A percentile compares a stretch with the other conserved stretches of the same genome.
These are phyloP conservation scores for Coilia nasus DNA, from an alignment of 2,797 vertebrate species.

Conservation along the genomic window DNA sequence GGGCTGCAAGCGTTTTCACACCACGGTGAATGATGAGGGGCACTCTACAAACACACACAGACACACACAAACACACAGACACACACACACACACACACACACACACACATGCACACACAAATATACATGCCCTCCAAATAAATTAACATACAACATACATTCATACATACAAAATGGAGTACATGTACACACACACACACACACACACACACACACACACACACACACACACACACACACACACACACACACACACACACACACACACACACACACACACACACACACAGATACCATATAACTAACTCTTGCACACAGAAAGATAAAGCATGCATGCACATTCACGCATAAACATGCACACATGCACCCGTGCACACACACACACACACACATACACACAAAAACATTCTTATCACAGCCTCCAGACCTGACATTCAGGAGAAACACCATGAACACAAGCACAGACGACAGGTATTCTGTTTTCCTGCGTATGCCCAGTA, in stretches of 20 bases:
- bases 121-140: neutral
- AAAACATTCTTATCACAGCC: neutral
- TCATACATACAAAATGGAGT: neutral
- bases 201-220: neutral
- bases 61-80: neutral
- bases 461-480: slow-evolving; percentile 37
- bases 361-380: no score
- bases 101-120: neutral
- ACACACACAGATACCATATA: slow-evolving; percentile 42
- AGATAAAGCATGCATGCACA: slow-evolving; percentile 27
- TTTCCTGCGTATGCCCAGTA: slow-evolving; percentile 49
- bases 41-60: neutral
- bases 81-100: slow-evolving; percentile 21
- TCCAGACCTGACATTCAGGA: slow-evolving; percentile 11
- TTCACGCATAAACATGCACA: slow-evolving; percentile 37
- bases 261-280: neutral
- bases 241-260: slow-evolving; percentile 27
- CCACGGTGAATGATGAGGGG: slow-evolving; percentile 69
- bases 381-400: slow-evolving; percentile 24
- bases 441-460: slow-evolving; percentile 12
- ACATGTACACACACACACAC: neutral
- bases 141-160: no score
- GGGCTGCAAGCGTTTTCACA: slow-evolving; percentile 76
- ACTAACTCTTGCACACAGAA: no score
- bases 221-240: no score